A percentile compares a stretch with the other conserved stretches of the same genome.
phyloP scores from a whole-genome alignment of 2,797 vertebrate species.

The Chelonia mydas region DNA sequence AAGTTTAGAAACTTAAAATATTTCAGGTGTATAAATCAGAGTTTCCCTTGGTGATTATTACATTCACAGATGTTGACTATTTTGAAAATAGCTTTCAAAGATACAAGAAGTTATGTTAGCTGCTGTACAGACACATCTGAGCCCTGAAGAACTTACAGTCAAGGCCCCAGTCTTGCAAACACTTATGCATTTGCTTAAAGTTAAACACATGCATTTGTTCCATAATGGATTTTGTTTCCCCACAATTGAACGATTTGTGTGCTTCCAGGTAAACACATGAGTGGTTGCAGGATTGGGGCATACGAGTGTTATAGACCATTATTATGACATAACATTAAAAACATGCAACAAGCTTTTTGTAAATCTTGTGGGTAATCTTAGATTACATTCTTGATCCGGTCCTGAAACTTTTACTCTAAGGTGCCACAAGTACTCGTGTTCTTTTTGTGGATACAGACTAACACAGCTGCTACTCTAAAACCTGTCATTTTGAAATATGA shows the following conservation, averaged over 20 bases:
- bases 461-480: too few relatives aligned
- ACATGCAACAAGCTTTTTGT: rapidly evolving
- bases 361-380: neutral
- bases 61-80: neutral
- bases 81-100: neutral
- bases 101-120: neutral
- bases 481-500: too few relatives aligned
- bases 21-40: neutral
- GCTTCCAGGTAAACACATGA: neutral
- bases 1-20: neutral
- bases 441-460: too few relatives aligned
- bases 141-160: neutral
- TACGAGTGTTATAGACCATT: neutral
- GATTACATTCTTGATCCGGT: neutral
- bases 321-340: neutral
- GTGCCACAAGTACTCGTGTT: too few relatives aligned
- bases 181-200: neutral
- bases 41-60: neutral
- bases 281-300: neutral
- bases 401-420: neutral
- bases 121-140: neutral
- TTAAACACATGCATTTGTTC: neutral
- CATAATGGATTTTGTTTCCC: neutral
- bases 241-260: neutral
- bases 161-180: neutral